Base-by-base conservation (phyloP, 2,113 vertebrate genomes). In the Scophthalmus maximus region DNA sequence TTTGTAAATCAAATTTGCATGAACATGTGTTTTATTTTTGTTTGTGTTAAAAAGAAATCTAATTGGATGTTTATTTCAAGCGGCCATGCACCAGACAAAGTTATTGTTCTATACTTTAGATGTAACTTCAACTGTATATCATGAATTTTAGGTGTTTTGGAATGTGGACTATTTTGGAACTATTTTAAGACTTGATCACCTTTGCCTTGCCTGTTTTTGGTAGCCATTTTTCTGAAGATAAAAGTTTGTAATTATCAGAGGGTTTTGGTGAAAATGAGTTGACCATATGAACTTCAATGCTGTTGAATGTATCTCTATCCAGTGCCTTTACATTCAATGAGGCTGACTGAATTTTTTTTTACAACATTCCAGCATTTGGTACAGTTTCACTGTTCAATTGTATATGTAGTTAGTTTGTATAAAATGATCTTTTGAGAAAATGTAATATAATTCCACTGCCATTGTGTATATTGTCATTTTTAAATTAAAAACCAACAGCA, bases 311-410 rank as follows among this genome's bases (percentile, higher is more conserved):
- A 0, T 6, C 26, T 72, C 23, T 30, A 26, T 11, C 14, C 58
- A 60, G 76, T 76, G 83, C 81, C 83, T 88, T 82, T 14, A 56
- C 1, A 29, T 55, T 51, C 10, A 27, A 47, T 12, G 3, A 23
- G 42, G 53, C 32, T 36, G 12, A 61, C 5, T 14, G 17, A 46
- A 55, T 32, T 52, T 53, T 44, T 26, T 22, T 55, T 17, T 5
- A 23, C 57, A 22, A 4, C 9, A 51, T 69, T 77, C 47, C 10
- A 53, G 14, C 32, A 17, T 36, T 9, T 44, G 52, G 57, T 58
- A 34, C 3, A 36, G 5, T 11, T 30, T 23, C 2, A 2, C 25
- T 63, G 52, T 64, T 57, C 0, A 22, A 7, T 58, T 1, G 23
- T 38, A 15, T 71, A 10, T 66, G 17, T 66, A 14, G n/a, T 25